Base-by-base conservation (phyloP, 2,113 vertebrate species). In the Paradisaea rubra region DNA sequence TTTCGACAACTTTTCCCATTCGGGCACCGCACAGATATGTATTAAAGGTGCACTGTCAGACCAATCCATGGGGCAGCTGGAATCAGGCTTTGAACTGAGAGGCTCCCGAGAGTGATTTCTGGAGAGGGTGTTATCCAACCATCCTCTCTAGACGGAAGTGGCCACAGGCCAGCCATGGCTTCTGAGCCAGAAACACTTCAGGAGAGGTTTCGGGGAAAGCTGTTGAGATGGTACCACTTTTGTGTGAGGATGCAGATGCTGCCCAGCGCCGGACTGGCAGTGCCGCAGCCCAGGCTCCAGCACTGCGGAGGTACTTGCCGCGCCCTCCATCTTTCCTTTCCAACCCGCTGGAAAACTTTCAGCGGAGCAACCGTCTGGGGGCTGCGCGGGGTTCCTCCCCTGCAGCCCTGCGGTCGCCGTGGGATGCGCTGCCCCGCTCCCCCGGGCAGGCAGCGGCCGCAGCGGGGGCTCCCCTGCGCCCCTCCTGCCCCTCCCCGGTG, bases 401-500 rank as follows among this genome's bases (percentile, higher is more conserved):
- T 2, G 2, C 47, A 23, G 21, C 56, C 27, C 47, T 0, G 50
- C 9, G 35, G 4, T 4, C 1, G 12, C 65, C 2, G 60, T 0
- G 78, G 54, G 85, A 65, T 19, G 84, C 33, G 53, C 59, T 10
- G 23, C 27, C 30, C 65, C 69, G 37, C 22, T 47, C 0, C 4
- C 24, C 18, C 2, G 59, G n/a, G 60, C 39, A 27, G 9, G 45
- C 30, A 17, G 28, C n/a, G 20, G 13, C 52, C n/a, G 61, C 16
- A 74, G 33, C 60, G 2, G 16, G 4, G 35, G 1, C 0, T 30
- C 1, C 24, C 42, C 20, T 0, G 50, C 49, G 57, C 11, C 57
- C 22, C 42, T 66, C 53, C 39, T 0, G 31, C 44, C 21, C 50
- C 20, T 33, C 53, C 31, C 25, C 37, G 53, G 9, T 2, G 41